Base-by-base conservation (phyloP, 2,797 vertebrate species). In the Periparus ater region DNA sequence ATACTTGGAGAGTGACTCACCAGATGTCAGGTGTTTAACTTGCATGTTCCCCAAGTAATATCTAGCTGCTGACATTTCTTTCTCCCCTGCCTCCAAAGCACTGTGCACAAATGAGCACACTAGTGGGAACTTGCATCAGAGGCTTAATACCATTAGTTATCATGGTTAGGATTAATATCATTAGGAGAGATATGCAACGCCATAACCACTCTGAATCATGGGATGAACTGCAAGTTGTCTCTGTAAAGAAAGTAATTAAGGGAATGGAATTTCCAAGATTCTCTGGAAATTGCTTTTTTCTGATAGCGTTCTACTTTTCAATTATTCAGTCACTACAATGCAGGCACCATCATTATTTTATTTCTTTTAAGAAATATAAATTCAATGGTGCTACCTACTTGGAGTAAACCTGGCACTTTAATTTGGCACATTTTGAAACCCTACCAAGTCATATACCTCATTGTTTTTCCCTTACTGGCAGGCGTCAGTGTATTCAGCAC, bases 11-110 rank as follows among this genome's bases (percentile, higher is more conserved):
- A 12, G 60, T 88, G 93, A 93, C 89, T 96, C 85, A 89, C 22
- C 74, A 89, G 80, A 95, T 66, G 73, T 89, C 74, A 90, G 91
- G 87, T 93, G 85, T 90, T 94, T 63, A 83, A 89, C 66, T 66
- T n/a, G 16, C 25, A 32, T 30, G 42, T 14, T 89, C 57, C 53
- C 80, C 75, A 84, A 80, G 79, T 86, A 97, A 96, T 82, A 89
- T 78, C 86, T 87, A 95, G 53, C 34, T 36, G 17, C 55, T 40
- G 55, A 40, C 27, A 47, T 26, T 50, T 84, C 79, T 74, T 80
- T 87, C 26, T 27, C 22, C 12, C 36, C 34, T 27, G 19, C 34
- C 17, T 88, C 76, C 72, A 86, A 72, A 40, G 21, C 21, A 42
- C 74, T 32, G 15, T 14, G 65, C 47, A 87, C 62, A 84, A 91